Base-by-base conservation (phyloP, 2,888 invertebrate species). In the Chorisops tibialis region DNA sequence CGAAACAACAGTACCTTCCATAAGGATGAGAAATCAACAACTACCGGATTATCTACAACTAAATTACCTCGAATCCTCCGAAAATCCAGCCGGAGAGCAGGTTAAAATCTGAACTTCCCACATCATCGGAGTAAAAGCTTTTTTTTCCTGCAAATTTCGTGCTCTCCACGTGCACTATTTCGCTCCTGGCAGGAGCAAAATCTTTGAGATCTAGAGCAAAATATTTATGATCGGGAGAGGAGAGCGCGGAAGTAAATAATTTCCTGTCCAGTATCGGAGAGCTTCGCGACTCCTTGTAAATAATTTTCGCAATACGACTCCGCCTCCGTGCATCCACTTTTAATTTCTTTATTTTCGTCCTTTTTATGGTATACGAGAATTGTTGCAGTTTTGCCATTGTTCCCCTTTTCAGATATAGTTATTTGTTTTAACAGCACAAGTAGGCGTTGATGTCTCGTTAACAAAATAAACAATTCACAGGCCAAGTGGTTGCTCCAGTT, bases 401-500 rank as follows among this genome's bases (percentile, higher is more conserved):
- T 54, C 18, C 21, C 41, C 24, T 47, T 21, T 59, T 59, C 49
- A n/a, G 37, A 14, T 59, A 47, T 24, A n/a, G 35, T 60, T 60
- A 41, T 37, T n/a, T 39, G 11, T 24, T 52, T 48, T 63, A 59
- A 51, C 61, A 50, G 45, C 59, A 62, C 62, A 63, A 65, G 65
- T 65, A 65, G 65, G 65, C 65, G 65, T 65, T 65, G 63, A 65
- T 65, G 59, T 63, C 65, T 65, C 63, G 65, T 65, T 65, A 63
- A 63, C 60, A 61, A 63, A 65, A 65, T 63, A 65, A 65, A 65
- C 63, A 65, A 63, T 63, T 52, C 45, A 54, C 56, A 60, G 56
- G 56, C 62, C 60, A 59, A 56, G 30, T 22, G 45, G 43, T 56
- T 56, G 56, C 43, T 56, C 64, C 52, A 60, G 62, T 58, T 65